Base-by-base conservation (phyloP, 2,888 invertebrate species). In the Dolichomitus sp. region DNA sequence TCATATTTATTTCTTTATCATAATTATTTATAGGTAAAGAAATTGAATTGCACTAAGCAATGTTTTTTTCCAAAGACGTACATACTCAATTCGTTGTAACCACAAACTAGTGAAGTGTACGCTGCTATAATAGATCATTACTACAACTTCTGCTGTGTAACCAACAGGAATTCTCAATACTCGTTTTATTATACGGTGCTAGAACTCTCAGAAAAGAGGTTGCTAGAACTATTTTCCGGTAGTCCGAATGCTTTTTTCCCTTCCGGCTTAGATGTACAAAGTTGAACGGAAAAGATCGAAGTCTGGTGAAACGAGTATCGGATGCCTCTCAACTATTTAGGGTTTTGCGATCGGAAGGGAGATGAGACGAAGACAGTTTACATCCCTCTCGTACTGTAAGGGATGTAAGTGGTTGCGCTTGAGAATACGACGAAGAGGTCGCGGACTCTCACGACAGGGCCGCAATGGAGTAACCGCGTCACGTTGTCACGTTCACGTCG, bases 401-500 rank as follows among this genome's bases (percentile, higher is more conserved):
- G 90, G 86, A 86, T 87, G 88, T 85, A 79, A 85, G 84, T 74
- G 76, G 73, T 80, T 17, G 63, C 65, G 77, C 65, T 59, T 70
- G 73, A 33, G 78, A 80, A 72, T 68, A 78, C 68, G 84, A 82
- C 84, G 87, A 73, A 85, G 88, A 85, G 84, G 86, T 84, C 45
- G 72, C 57, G 75, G 40, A 50, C 54, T 50, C 40, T 17, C 66
- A 63, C 70, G 78, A 81, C 50, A 61, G 59, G 70, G 69, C 66
- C 82, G 87, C 84, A 86, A 87, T 88, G 89, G 88, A 88, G 91
- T 87, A 91, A 89, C 89, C 91, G 87, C 89, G 90, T 91, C 91
- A 91, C 91, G 92, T 92, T 92, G 92, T 92, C 92, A 90, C 92
- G 90, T 92, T 88, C 87, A 87, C 87, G 89, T 88, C 89, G 90